Base-by-base conservation (phyloP, 2,888 invertebrate species). In the Willowsia nigromaculata region DNA sequence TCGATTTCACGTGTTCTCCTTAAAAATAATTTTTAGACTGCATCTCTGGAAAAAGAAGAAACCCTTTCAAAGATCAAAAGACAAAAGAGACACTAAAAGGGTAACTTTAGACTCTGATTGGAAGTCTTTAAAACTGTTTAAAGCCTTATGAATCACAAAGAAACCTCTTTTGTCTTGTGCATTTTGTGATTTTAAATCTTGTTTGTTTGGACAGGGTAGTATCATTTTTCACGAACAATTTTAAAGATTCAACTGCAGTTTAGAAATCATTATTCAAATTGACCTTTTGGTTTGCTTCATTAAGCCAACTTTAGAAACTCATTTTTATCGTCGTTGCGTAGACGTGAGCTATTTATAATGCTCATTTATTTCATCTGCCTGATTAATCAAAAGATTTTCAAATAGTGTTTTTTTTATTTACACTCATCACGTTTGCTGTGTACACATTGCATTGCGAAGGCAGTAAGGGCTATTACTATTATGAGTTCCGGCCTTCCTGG, bases 261-360 rank as follows among this genome's bases (percentile, higher is more conserved):
- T 25, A 47, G 47, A 47, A 74, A 74, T 47, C 74, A 74, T 74
- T 74, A 74, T 74, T 74, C 74, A 74, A 74, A 74, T 47, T 74
- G 74, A 6, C 15, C 47, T 74, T 74, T 15, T 37, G 47, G 13
- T 47, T 71, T 71, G 22, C 47, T 74, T 74, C 74, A 74, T 74
- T 74, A 74, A 27, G 30, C 40, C 37, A 71, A 71, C 18, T 27
- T 71, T 18, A 47, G 43, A 6, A 74, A 27, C 27, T 47, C 33
- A 65, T 30, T 65, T 65, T 47, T 15, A 15, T 47, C n/a, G 13
- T 47, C 33, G 37, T 43, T 18, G 74, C 68, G 18, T 40, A 7
- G 47, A 74, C 47, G 74, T 25, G 43, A 50, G 78, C 85, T 85
- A 85, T 85, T 85, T 85, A 85, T 85, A 85, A 78, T 56, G 30